Conservation (phyloP, 2,797 vertebrate species). For the Pantherophis vulpinus region DNA sequence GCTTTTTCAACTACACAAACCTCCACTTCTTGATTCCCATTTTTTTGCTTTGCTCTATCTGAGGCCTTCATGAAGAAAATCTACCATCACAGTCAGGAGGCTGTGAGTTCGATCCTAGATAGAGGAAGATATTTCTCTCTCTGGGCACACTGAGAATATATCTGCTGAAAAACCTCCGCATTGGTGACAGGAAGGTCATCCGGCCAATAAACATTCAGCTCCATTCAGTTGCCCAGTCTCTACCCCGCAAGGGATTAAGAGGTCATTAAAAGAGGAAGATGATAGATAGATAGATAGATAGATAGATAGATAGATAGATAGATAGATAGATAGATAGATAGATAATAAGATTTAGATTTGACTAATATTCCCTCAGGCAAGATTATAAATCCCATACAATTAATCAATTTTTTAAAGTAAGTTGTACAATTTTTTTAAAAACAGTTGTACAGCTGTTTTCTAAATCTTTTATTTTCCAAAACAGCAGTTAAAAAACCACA, state of each 20-base stretch:
- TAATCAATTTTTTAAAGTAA: neutral
- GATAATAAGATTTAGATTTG: neutral
- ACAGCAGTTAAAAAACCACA: slow-evolving; percentile 27
- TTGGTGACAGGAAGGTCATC: too few species aligned
- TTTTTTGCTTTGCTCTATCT: neutral
- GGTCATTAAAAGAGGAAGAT: too few species aligned
- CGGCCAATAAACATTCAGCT: too few species aligned
- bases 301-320: too few species aligned
- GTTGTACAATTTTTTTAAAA: neutral
- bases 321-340: too few species aligned
- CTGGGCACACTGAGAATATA: too few species aligned
- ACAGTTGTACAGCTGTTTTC: neutral
- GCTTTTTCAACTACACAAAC: neutral
- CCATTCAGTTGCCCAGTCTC: too few species aligned
- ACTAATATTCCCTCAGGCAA: neutral
- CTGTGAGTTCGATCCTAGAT: too few species aligned
- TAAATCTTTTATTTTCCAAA: neutral
- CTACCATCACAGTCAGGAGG: neutral
- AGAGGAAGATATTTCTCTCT: too few species aligned
- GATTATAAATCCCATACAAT: neutral
- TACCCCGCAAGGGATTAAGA: too few species aligned
- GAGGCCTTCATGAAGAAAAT: neutral
- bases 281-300: too few species aligned
- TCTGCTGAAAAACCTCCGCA: too few species aligned
- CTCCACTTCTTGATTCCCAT: neutral